Evolutionary conservation across 2,113 vertebrate genomes (phyloP).

Genomic region (Columbina picui): DNA sequence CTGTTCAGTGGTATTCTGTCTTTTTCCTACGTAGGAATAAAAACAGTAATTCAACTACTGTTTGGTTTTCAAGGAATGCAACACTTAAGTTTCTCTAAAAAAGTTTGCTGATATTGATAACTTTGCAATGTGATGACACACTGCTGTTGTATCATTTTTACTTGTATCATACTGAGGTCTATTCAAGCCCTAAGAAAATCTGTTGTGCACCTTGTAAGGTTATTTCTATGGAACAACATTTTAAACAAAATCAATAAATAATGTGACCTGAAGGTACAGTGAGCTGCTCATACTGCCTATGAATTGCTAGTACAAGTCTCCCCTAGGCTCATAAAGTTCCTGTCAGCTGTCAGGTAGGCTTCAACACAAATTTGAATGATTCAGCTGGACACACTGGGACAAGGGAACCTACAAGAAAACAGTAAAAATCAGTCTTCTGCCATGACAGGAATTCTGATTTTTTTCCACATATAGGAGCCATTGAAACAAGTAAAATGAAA

Average conservation of each 20-base stretch:
- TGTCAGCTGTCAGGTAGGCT: not conserved
- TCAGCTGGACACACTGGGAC: not conserved
- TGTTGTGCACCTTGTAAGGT: not conserved
- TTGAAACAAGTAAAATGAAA: not conserved
- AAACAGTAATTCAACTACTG: not conserved
- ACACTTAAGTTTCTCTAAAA: not conserved
- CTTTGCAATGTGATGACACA: not conserved
- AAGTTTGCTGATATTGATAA: not conserved
- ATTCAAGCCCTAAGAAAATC: not conserved
- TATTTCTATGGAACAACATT: not conserved
- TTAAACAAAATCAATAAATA: slow-evolving; percentile 60
- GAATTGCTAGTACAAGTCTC: not conserved
- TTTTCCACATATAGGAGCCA: not conserved
- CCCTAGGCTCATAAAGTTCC: slow-evolving; percentile 2
- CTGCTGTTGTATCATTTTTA: not conserved
- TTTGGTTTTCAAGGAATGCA: not conserved
- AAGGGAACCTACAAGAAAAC: slow-evolving; percentile 28
- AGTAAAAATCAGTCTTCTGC: not conserved
- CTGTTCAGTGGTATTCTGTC: not conserved
- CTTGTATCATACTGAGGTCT: not conserved
- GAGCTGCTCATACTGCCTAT: not conserved
- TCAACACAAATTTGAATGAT: slow-evolving; percentile 50
- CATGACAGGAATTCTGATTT: not conserved
- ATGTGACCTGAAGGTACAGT: slow-evolving; percentile 8
- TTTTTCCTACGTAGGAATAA: not conserved